Percentiles rank a stretch among this genome's conserved stretches.
Conservation (phyloP, 2,888 invertebrate species). For the Hemithea aestivaria region DNA sequence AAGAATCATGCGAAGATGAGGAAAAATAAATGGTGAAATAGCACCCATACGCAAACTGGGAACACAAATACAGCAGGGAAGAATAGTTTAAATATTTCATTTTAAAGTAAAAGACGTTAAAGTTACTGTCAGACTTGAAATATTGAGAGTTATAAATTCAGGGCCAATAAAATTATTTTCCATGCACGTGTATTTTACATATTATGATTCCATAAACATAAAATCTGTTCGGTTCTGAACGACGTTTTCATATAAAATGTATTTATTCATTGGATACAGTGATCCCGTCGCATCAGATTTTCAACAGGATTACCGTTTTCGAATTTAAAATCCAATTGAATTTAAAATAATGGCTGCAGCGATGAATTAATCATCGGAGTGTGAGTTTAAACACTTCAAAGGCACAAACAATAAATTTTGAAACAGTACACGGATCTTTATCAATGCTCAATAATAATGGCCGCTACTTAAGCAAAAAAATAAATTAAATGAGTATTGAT, state of each 20-base stretch:
- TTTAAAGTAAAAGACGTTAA: too few relatives aligned
- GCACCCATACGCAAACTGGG: too few relatives aligned
- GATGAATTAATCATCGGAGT: conserved; percentile 28
- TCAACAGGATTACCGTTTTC: conserved; percentile 34
- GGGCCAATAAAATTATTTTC: conserved; percentile 14
- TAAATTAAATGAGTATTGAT: too few relatives aligned
- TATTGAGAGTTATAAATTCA: neutral
- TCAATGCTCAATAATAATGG: too few relatives aligned
- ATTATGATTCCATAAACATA: conserved; percentile 20
- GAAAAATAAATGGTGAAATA: too few relatives aligned
- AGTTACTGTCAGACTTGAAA: too few relatives aligned
- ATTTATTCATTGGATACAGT: conserved; percentile 45
- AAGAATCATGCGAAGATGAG: too few relatives aligned
- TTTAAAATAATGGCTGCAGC: conserved; percentile 19
- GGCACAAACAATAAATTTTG: too few relatives aligned
- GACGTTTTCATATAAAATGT: conserved; percentile 29
- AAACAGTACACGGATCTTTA: too few relatives aligned
- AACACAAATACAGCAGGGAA: too few relatives aligned
- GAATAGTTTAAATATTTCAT: too few relatives aligned
- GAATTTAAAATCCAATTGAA: conserved; percentile 31
- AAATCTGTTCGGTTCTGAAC: conserved; percentile 15
- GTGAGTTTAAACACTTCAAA: conserved; percentile 1
- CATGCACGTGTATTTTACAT: conserved; percentile 16
- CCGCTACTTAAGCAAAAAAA: too few relatives aligned
- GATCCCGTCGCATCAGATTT: conserved; percentile 37